A percentile compares a stretch with the other conserved stretches of the same genome.
phyloP scores from a whole-genome alignment of 2,888 invertebrate genomes.

The Eupithecia subumbrata region DNA sequence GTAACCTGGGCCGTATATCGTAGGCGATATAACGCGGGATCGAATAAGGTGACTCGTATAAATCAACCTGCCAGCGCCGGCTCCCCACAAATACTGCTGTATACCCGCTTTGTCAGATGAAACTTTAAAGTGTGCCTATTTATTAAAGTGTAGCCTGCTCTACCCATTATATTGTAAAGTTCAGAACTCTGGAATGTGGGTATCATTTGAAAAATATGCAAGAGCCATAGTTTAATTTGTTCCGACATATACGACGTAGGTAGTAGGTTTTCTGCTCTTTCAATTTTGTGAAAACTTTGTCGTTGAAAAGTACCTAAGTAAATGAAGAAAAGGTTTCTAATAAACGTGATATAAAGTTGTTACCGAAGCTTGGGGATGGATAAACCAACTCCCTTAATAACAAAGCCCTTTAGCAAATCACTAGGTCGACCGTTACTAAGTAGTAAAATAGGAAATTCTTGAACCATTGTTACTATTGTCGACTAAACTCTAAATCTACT shows the following conservation, averaged over 20 bases:
- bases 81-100: constrained; percentile 50
- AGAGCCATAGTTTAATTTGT: background rate
- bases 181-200: background rate
- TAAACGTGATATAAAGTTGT: constrained; percentile 60
- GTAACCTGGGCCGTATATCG: constrained; percentile 48
- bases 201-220: background rate
- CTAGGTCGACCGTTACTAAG: constrained; percentile 64
- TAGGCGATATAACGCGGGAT: constrained; percentile 52
- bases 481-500: constrained; percentile 49
- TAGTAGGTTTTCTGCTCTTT: background rate
- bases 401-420: constrained; percentile 66
- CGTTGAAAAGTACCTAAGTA: background rate
- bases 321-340: constrained; percentile 41
- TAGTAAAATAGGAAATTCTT: constrained; percentile 70
- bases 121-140: constrained; percentile 37
- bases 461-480: constrained; percentile 57
- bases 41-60: constrained; percentile 57
- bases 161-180: constrained; percentile 9
- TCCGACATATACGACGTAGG: background rate
- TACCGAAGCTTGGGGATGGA: constrained; percentile 53
- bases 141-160: constrained; percentile 37
- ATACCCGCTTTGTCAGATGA: constrained; percentile 44
- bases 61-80: constrained; percentile 55
- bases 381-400: constrained; percentile 63
- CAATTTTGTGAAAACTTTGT: background rate